Evolutionary conservation across 1,140 invertebrate genomes (phyloP), one percentile per base, ranked within the genome.

Genomic region (Latrodectus geometricus): DNA sequence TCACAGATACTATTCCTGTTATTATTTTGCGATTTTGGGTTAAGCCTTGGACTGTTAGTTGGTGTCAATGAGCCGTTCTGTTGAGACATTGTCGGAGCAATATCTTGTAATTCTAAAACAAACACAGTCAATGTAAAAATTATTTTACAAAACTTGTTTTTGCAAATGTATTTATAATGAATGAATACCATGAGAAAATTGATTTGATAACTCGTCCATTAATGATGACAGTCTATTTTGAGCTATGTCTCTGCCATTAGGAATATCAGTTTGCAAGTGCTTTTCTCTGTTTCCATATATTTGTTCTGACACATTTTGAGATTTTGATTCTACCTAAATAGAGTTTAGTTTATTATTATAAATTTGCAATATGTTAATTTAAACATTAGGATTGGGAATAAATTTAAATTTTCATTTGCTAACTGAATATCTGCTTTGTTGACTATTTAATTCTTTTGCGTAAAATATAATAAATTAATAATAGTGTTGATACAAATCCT

Each of bases 121-220:
- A 8, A 79, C 14, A 66, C 35, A 20, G 21, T 56, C 14, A 12
- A 75, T 20, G 12, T 4, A n/a, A 20, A 21, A 75, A 54, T 75
- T 35, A 52, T 54, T 14, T 35, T 14, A 49, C 0, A 11, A 48
- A 35, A 35, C 5, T 3, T 3, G 5, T 35, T 35, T 35, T 35
- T 35, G 35, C 35, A 65, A 7, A 4, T 15, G 7, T 65, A 65
- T 65, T 65, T 65, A 65, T n/a, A n/a, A 65, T 15, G n/a, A 35
- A 35, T 54, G 21, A 12, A 48, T 70, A 86, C 83, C 83, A 48
- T 73, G 23, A n/a, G 83, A 77, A 86, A 86, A 86, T 15, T 86
- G 83, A 72, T 86, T 86, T 23, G 83, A 86, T 50, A 86, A 72
- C 61, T 86, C 83, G 77, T 86, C 83, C 83, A 86, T 86, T 20